phyloP scores from a whole-genome alignment of 2,113 vertebrate species.

The Platysteira castanea region DNA sequence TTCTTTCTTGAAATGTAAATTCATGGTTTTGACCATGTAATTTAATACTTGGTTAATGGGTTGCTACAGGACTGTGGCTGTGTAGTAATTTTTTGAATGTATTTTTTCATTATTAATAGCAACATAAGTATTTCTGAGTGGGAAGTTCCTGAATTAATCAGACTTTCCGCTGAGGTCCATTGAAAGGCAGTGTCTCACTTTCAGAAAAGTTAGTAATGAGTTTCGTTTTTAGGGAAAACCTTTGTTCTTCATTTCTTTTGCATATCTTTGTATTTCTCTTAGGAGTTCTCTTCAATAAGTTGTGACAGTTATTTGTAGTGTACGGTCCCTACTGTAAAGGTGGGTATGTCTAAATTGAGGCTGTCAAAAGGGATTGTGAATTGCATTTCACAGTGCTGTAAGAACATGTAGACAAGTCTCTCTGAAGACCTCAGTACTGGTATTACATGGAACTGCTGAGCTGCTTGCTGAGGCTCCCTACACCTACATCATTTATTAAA shows the following conservation, averaged over 20 bases:
- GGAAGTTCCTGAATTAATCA: neutral
- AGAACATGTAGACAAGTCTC: constrained; percentile 44
- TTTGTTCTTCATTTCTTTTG: constrained; percentile 25
- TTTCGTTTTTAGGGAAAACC: constrained; percentile 13
- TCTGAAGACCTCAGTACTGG: constrained; percentile 50
- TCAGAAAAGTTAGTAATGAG: neutral
- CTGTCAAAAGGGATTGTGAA: constrained; percentile 62
- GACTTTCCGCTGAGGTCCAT: neutral
- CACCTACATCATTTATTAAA: constrained; percentile 64
- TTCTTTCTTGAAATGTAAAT: neutral
- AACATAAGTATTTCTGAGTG: neutral
- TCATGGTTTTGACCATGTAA: neutral
- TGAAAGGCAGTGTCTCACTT: neutral
- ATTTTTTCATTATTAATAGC: neutral
- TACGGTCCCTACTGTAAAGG: constrained; percentile 58
- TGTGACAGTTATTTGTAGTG: constrained; percentile 61
- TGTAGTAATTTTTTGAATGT: neutral
- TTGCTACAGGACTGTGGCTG: neutral
- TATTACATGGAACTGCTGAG: constrained; percentile 29
- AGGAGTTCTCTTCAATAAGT: constrained; percentile 50
- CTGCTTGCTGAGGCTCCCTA: constrained; percentile 35
- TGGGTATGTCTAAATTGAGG: constrained; percentile 60
- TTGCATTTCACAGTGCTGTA: constrained; percentile 54
- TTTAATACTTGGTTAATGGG: neutral
- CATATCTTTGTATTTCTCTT: neutral